These are phyloP conservation scores for Macrobrachium nipponense DNA, from an alignment of 1,140 invertebrate species.

Conservation along the genomic window DNA sequence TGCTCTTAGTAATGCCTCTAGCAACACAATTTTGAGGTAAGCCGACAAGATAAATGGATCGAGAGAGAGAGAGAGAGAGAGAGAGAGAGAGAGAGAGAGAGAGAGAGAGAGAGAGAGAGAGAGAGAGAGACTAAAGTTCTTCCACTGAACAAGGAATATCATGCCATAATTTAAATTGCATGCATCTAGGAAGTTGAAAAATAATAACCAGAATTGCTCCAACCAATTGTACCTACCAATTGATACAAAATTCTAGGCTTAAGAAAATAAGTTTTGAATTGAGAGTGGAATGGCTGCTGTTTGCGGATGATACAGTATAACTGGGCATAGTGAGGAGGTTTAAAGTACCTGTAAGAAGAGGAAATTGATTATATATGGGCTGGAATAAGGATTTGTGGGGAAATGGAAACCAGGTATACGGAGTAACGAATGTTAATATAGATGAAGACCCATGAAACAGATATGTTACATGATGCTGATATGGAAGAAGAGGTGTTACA, in stretches of 20 bases:
- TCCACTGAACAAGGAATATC: neutral
- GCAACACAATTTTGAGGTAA: neutral
- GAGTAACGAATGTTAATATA: no score
- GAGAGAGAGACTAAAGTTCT: neutral
- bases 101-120: constrained; percentile 28
- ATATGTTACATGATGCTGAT: no score
- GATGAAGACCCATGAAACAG: no score
- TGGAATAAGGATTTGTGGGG: no score
- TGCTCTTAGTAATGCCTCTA: neutral
- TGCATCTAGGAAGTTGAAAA: neutral
- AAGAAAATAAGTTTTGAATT: no score
- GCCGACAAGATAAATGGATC: neutral
- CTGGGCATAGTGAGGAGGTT: no score
- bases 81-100: constrained; percentile 28
- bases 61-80: constrained; percentile 6
- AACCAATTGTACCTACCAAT: neutral
- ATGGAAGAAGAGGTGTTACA: no score
- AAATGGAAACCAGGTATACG: no score
- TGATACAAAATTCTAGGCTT: neutral
- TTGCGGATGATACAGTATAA: no score
- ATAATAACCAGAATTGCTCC: neutral
- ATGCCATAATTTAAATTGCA: neutral
- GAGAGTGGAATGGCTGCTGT: no score
- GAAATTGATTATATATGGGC: no score
- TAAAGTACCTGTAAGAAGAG: no score